These are phyloP conservation scores for Siderastrea siderea DNA, from an alignment of 92 coral and sea anemone species.

Conservation along the genomic window DNA sequence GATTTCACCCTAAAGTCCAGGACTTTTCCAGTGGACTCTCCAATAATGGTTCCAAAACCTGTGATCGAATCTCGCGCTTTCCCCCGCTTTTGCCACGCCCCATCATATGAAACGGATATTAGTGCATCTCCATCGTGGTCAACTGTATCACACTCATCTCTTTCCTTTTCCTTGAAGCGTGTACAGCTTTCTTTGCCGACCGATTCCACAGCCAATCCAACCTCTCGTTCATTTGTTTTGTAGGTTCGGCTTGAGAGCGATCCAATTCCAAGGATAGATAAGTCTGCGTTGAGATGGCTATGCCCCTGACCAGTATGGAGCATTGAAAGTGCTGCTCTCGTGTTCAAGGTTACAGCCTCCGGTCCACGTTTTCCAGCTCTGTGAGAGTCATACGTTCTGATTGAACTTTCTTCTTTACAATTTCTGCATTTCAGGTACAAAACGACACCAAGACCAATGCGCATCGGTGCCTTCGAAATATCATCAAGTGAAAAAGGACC, in stretches of 20 bases:
- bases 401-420: neutral
- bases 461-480: neutral
- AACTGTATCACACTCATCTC: neutral
- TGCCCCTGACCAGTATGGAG: constrained; percentile 54
- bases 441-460: constrained; percentile 19
- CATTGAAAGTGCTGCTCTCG: constrained; percentile 56
- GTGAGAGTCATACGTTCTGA: neutral
- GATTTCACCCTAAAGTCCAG: neutral
- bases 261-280: constrained; percentile 49
- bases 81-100: constrained; percentile 32
- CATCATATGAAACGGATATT: constrained; percentile 25
- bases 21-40: too few relatives aligned
- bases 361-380: constrained; percentile 58
- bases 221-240: neutral
- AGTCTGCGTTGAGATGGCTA: constrained; percentile 33
- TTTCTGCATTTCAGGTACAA: neutral
- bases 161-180: constrained; percentile 31
- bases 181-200: constrained; percentile 40
- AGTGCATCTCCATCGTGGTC: neutral
- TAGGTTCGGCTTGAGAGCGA: constrained; percentile 20
- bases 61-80: constrained; percentile 29
- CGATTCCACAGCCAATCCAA: neutral
- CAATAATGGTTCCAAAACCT: constrained; percentile 15
- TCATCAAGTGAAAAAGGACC: constrained; percentile 23
- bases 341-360: constrained; percentile 40